A percentile compares a stretch with the other conserved stretches of the same genome.
These are phyloP conservation scores for Mustelus asterias DNA, from an alignment of 2,113 vertebrate species.

Conservation along the genomic window DNA sequence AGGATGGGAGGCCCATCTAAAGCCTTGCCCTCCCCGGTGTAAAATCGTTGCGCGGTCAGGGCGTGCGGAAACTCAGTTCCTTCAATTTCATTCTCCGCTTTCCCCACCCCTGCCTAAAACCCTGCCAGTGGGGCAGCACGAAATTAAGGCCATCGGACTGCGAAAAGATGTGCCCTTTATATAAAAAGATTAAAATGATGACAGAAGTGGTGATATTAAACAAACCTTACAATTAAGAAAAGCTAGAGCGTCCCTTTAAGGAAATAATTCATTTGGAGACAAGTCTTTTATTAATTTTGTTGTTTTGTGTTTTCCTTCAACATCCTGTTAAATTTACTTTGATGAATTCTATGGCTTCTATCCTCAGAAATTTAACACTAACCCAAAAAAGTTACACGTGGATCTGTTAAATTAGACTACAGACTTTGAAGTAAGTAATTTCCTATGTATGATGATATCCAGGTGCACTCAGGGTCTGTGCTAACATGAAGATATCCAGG, in stretches of 20 bases:
- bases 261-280: background rate
- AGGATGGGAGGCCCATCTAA: too few relatives aligned
- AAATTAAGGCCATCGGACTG: too few relatives aligned
- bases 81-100: too few relatives aligned
- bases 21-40: too few relatives aligned
- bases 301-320: background rate
- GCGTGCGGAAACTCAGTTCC: too few relatives aligned
- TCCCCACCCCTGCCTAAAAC: too few relatives aligned
- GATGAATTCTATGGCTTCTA: background rate
- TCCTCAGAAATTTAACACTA: background rate
- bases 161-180: background rate
- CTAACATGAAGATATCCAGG: conserved; percentile 20
- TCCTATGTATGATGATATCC: conserved; percentile 22
- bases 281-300: background rate
- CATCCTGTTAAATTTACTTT: background rate
- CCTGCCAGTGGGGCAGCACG: too few relatives aligned
- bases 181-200: background rate
- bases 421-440: conserved; percentile 32
- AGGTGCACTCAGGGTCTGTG: background rate
- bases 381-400: conserved; percentile 22
- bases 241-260: background rate
- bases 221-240: background rate
- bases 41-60: too few relatives aligned
- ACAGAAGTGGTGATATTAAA: background rate
- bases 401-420: conserved; percentile 27